A percentile compares a stretch with the other conserved stretches of the same genome.
phyloP scores from a whole-genome alignment of 2,113 vertebrate genomes.

The Trichomycterus rosablanca region DNA sequence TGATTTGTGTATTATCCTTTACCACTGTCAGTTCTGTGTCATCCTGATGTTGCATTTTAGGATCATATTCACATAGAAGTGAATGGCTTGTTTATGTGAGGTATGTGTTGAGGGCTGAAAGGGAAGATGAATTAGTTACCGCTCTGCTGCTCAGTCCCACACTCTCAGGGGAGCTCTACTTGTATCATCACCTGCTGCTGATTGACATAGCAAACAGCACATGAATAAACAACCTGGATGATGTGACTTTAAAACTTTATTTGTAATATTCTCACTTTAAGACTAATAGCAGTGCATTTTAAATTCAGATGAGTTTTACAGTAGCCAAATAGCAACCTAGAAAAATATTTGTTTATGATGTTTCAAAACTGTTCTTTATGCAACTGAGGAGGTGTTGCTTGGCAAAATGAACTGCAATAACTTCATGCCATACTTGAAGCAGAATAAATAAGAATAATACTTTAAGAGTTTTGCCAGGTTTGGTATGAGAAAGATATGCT shows the following conservation, averaged over 20 bases:
- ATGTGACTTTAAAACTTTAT: slow-evolving; percentile 41
- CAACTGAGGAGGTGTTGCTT: no score
- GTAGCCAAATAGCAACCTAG: no score
- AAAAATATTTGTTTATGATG: no score
- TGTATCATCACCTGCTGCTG: slow-evolving; percentile 37
- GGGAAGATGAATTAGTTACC: slow-evolving; percentile 44
- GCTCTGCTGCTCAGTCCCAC: slow-evolving; percentile 34
- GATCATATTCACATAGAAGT: slow-evolving; percentile 31
- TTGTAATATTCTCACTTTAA: no score
- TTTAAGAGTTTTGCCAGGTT: no score
- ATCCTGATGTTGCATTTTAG: background rate
- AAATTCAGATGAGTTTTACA: no score
- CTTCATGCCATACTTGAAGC: no score
- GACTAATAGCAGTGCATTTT: no score
- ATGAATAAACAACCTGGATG: slow-evolving; percentile 42
- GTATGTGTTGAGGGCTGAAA: slow-evolving; percentile 36
- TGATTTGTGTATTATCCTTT: background rate
- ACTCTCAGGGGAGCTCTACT: slow-evolving; percentile 27
- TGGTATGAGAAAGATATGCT: no score
- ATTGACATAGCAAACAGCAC: slow-evolving; percentile 42
- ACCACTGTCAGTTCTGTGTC: background rate
- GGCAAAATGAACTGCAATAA: no score
- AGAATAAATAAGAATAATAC: no score
- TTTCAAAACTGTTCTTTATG: no score
- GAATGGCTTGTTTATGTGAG: slow-evolving; percentile 32